These are phyloP conservation scores for Akabosia matsudoensis DNA, from an alignment of 1,140 invertebrate species.

Conservation along the genomic window DNA sequence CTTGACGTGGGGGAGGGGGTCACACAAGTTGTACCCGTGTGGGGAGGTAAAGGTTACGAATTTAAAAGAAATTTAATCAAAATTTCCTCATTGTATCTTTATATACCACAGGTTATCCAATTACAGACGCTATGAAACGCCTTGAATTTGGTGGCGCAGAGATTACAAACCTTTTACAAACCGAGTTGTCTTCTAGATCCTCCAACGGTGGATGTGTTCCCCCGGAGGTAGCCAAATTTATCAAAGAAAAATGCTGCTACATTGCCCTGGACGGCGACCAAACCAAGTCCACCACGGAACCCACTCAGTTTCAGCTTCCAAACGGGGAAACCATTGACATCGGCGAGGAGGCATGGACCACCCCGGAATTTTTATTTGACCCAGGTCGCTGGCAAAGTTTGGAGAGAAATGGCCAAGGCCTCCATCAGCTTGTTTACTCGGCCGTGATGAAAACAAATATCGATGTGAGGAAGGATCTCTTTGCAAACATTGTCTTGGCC, in stretches of 20 bases:
- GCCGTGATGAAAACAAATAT: slow-evolving; percentile 34
- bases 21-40: slow-evolving; percentile 21
- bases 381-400: neutral
- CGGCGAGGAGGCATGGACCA: neutral
- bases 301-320: neutral
- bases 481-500: slow-evolving; percentile 27
- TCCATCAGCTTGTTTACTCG: slow-evolving; percentile 29
- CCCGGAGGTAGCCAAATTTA: slow-evolving; percentile 20
- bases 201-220: neutral
- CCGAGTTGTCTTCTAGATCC: neutral
- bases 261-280: neutral
- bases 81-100: neutral
- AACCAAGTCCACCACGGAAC: neutral
- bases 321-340: slow-evolving; percentile 25
- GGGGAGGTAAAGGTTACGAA: slow-evolving; percentile 32
- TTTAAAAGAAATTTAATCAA: neutral
- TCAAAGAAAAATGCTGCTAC: slow-evolving; percentile 30
- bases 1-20: slow-evolving; percentile 31
- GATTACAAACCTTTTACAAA: no score
- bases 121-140: slow-evolving; percentile 25
- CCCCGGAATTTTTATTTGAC: slow-evolving; percentile 30
- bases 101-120: slow-evolving; percentile 28
- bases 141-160: slow-evolving; percentile 26
- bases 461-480: slow-evolving; percentile 34
- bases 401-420: neutral